phyloP scores from a whole-genome alignment of 2,888 invertebrate species.

The Venusia cambrica region DNA sequence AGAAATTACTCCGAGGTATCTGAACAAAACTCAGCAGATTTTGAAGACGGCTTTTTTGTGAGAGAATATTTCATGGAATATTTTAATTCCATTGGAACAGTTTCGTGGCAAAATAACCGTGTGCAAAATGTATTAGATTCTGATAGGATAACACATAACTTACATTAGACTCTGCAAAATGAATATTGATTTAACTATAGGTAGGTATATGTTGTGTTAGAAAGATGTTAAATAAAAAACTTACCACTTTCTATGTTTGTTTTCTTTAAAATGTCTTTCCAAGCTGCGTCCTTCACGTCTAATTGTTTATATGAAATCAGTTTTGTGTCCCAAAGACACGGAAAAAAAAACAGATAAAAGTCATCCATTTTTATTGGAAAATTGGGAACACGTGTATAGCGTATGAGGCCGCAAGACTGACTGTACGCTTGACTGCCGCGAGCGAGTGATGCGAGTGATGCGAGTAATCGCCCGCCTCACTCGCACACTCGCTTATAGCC shows the following conservation, averaged over 20 bases:
- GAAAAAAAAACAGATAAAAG: conserved; percentile 19
- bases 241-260: conserved; percentile 16
- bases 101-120: conserved; percentile 19
- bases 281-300: conserved; percentile 19
- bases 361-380: not conserved
- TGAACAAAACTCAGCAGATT: conserved; percentile 11
- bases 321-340: conserved; percentile 19
- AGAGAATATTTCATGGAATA: conserved; percentile 19
- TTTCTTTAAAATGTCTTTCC: conserved; percentile 20
- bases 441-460: conserved; percentile 1
- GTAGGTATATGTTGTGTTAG: too few species aligned
- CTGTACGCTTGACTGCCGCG: too few species aligned
- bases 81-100: conserved; percentile 17
- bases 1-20: conserved; percentile 9
- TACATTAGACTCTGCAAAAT: too few species aligned
- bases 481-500: conserved; percentile 18
- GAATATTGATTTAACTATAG: too few species aligned
- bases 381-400: too few species aligned
- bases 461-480: conserved; percentile 7
- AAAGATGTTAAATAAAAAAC: conserved; percentile 4
- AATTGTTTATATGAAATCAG: conserved; percentile 4
- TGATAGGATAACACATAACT: too few species aligned
- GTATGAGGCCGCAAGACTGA: too few species aligned
- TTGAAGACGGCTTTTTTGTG: conserved; percentile 14
- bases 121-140: conserved; percentile 10